A percentile compares a stretch with the other conserved stretches of the same genome.
Evolutionary conservation across 2,797 vertebrate genomes (phyloP).

Genomic region (Scyliorhinus canicula): DNA sequence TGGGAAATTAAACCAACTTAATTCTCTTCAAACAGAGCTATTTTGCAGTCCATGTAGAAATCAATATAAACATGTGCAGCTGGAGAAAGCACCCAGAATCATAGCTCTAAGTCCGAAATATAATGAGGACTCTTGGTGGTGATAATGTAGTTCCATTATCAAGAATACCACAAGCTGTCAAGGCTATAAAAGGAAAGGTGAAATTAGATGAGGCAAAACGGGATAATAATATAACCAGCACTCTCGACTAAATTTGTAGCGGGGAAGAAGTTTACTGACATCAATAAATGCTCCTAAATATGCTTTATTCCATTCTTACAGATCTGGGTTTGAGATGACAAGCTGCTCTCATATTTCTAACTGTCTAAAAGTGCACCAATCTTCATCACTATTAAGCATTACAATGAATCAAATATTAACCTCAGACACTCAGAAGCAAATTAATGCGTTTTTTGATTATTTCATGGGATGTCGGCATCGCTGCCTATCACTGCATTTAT

Average conservation of each 20-base stretch:
- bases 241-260: not conserved
- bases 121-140: not conserved
- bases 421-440: not conserved
- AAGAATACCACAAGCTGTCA: not conserved
- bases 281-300: not conserved
- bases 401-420: not conserved
- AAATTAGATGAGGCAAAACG: not conserved
- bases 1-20: not conserved
- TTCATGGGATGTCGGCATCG: too few relatives aligned
- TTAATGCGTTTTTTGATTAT: too few relatives aligned
- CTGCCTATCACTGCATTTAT: too few relatives aligned
- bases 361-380: not conserved
- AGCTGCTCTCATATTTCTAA: not conserved
- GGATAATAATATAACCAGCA: not conserved
- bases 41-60: not conserved
- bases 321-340: not conserved
- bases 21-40: not conserved
- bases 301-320: not conserved
- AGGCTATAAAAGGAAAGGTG: constrained; percentile 10
- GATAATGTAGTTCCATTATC: not conserved
- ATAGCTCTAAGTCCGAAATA: not conserved
- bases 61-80: not conserved
- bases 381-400: not conserved
- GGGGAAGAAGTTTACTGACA: not conserved
- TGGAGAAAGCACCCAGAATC: not conserved